Conservation (phyloP, 2,113 vertebrate species). For the Charina bottae region DNA sequence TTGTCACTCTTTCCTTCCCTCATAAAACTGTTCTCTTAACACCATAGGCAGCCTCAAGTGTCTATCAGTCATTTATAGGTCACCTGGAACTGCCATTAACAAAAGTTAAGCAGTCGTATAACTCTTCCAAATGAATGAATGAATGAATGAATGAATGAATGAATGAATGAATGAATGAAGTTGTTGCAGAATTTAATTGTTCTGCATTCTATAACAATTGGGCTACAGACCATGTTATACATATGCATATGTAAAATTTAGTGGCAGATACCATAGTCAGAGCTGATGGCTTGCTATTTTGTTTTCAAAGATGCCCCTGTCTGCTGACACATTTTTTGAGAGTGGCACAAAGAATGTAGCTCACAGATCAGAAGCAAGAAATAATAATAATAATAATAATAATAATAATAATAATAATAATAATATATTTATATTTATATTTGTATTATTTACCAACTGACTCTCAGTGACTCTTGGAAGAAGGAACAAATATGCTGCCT, state of each 20-base stretch:
- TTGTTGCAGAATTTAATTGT: conserved; percentile 68
- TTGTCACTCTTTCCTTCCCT: background rate
- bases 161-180: conserved; percentile 51
- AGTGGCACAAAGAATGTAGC: conserved; percentile 8
- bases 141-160: conserved; percentile 62
- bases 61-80: conserved; percentile 51
- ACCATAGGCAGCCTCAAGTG: conserved; percentile 34
- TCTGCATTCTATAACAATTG: conserved; percentile 75
- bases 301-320: conserved; percentile 31
- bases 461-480: background rate
- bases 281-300: conserved; percentile 34
- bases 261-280: conserved; percentile 57
- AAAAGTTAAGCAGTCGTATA: no score
- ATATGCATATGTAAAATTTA: conserved; percentile 74
- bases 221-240: conserved; percentile 72
- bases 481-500: background rate
- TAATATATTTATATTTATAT: no score
- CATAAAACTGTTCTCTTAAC: background rate
- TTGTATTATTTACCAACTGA: background rate
- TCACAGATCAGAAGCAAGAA: background rate
- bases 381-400: no score
- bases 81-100: no score
- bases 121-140: no score
- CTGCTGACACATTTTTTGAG: background rate
- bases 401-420: no score